Evolutionary conservation across 2,888 invertebrate genomes (phyloP).

Genomic region (Miltochrista miniata): DNA sequence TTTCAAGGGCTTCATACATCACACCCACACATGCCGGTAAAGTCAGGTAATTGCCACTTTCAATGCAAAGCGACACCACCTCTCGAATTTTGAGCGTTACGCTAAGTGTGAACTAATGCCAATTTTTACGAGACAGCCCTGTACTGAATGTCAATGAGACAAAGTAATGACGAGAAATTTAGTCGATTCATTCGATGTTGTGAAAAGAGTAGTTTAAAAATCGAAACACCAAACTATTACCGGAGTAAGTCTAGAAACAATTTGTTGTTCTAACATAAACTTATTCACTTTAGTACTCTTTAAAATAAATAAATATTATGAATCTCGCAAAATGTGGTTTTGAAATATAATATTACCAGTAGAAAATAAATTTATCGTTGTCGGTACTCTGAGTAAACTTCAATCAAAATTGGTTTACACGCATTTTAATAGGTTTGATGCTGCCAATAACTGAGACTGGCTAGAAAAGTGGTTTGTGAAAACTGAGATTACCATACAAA

Average conservation of each 20-base stretch:
- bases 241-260: background rate
- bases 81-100: slow-evolving; percentile 65
- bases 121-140: slow-evolving; percentile 68
- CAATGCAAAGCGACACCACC: slow-evolving; percentile 63
- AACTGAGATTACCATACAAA: too few species aligned
- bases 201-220: slow-evolving; percentile 22
- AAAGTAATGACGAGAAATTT: slow-evolving; percentile 34
- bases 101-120: slow-evolving; percentile 75
- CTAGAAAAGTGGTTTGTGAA: background rate
- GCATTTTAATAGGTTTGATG: slow-evolving; percentile 4
- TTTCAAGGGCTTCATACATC: slow-evolving; percentile 35
- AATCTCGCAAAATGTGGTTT: background rate
- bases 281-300: background rate
- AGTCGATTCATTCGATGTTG: slow-evolving; percentile 31
- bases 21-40: slow-evolving; percentile 38
- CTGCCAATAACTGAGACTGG: background rate
- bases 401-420: background rate
- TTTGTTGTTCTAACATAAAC: background rate
- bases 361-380: background rate
- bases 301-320: too few species aligned
- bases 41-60: slow-evolving; percentile 66
- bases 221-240: slow-evolving; percentile 24
- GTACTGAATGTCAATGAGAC: slow-evolving; percentile 60
- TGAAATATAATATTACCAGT: too few species aligned
- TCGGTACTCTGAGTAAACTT: background rate